phyloP scores from a whole-genome alignment of 2,888 invertebrate genomes.

The Lithodes maja region DNA sequence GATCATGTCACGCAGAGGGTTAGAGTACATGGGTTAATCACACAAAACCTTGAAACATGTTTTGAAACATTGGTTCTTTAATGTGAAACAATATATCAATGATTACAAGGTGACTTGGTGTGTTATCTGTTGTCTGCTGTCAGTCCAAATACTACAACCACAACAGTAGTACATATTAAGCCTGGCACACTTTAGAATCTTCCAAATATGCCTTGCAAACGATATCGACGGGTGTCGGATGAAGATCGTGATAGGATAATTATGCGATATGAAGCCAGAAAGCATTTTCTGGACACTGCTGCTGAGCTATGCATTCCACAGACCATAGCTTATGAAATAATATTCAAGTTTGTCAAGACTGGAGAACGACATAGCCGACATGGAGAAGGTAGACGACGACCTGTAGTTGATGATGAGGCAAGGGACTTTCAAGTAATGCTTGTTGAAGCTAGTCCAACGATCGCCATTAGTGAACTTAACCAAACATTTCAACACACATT shows the following conservation, averaged over 20 bases:
- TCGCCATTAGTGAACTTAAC: background rate
- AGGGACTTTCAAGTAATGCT: background rate
- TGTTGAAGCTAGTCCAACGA: background rate
- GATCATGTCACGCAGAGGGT: too few species aligned
- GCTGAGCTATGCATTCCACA: background rate
- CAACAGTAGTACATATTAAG: background rate
- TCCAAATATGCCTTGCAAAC: background rate
- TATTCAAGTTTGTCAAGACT: background rate
- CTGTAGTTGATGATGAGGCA: background rate
- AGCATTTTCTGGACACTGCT: background rate
- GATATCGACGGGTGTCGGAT: background rate
- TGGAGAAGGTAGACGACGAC: too few species aligned
- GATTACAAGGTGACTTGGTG: too few species aligned
- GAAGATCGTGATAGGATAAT: background rate
- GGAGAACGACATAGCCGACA: background rate
- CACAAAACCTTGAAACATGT: too few species aligned
- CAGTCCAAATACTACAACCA: too few species aligned
- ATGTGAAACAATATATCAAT: too few species aligned
- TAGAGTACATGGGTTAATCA: too few species aligned
- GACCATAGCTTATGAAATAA: conserved; percentile 1
- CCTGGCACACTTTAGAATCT: too few species aligned
- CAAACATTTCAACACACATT: background rate
- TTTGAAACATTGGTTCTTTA: too few species aligned
- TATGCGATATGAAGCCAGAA: background rate
- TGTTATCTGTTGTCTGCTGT: too few species aligned